phyloP scores from a whole-genome alignment of 2,797 vertebrate genomes.

The Linurgus olivaceus region DNA sequence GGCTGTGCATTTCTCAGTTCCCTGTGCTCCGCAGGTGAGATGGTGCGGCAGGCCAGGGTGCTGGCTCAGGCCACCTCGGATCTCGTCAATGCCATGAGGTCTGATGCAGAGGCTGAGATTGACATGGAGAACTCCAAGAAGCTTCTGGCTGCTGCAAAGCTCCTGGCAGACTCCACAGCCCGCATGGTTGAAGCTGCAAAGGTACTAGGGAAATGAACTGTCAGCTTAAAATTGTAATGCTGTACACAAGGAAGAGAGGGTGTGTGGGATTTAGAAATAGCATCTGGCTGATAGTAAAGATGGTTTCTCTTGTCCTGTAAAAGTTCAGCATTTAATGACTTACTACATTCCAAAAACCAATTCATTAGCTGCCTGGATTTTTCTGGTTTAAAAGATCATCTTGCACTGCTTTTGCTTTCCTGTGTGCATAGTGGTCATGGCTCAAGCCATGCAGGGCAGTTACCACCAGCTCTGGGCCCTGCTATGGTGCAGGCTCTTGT shows the following conservation, averaged over 20 bases:
- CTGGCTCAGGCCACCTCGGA: conserved; percentile 96
- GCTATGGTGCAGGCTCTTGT: not conserved
- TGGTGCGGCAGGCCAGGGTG: conserved; percentile 97
- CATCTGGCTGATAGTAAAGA: not conserved
- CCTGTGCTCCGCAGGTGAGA: conserved; percentile 83
- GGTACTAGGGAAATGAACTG: conserved; percentile 67
- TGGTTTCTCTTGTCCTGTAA: not conserved
- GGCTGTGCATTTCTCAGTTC: not conserved
- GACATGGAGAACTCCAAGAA: conserved; percentile 99
- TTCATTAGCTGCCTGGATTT: not conserved
- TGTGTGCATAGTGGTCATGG: not conserved
- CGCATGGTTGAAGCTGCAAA: conserved; percentile 99
- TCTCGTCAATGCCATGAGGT: conserved; percentile 96
- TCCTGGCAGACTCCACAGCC: conserved; percentile 95
- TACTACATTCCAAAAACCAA: rapidly evolving
- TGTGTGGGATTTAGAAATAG: not conserved
- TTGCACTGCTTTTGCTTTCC: not conserved
- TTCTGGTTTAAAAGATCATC: not conserved
- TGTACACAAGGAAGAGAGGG: not conserved
- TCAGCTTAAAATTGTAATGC: not conserved
- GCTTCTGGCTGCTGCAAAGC: conserved; percentile 94
- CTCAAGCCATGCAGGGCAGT: not conserved
- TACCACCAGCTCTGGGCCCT: not conserved
- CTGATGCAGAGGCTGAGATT: conserved; percentile 94
- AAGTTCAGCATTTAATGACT: not conserved